Conservation (phyloP, 2,888 invertebrate species). For the Drosophila buzzatii region DNA sequence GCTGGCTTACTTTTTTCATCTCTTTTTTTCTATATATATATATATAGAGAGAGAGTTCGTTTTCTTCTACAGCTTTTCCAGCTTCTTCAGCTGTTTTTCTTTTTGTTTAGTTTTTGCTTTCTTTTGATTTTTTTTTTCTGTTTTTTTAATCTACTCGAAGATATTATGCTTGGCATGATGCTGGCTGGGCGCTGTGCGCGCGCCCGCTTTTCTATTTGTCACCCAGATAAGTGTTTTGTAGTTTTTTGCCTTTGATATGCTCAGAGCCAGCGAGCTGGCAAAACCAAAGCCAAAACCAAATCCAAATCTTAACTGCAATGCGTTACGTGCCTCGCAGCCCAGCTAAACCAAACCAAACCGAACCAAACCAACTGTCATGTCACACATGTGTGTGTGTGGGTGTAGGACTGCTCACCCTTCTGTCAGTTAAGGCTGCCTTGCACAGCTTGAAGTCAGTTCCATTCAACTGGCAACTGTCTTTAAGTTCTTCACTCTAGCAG, state of each 20-base stretch:
- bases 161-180: slow-evolving; percentile 76
- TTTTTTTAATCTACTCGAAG: slow-evolving; percentile 75
- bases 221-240: slow-evolving; percentile 81
- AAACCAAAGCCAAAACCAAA: slow-evolving; percentile 59
- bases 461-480: slow-evolving; percentile 74
- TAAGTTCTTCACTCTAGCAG: slow-evolving; percentile 30
- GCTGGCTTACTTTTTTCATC: neutral
- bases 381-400: slow-evolving; percentile 27
- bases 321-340: slow-evolving; percentile 70
- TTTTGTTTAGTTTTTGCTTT: neutral
- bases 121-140: neutral
- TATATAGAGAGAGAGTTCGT: slow-evolving; percentile 25
- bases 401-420: neutral
- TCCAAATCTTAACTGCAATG: slow-evolving; percentile 74
- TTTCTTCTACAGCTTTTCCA: slow-evolving; percentile 37
- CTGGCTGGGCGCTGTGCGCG: slow-evolving; percentile 23
- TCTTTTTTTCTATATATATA: slow-evolving; percentile 20
- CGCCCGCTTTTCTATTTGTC: slow-evolving; percentile 76
- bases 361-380: slow-evolving; percentile 72
- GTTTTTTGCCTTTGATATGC: slow-evolving; percentile 75
- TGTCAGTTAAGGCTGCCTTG: slow-evolving; percentile 34
- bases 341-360: slow-evolving; percentile 33
- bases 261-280: slow-evolving; percentile 69
- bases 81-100: slow-evolving; percentile 28
- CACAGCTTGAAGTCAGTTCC: slow-evolving; percentile 56